Base-by-base conservation (phyloP, 35 echinoderm and acorn worm species). In the Ophiothrix spiculata region DNA sequence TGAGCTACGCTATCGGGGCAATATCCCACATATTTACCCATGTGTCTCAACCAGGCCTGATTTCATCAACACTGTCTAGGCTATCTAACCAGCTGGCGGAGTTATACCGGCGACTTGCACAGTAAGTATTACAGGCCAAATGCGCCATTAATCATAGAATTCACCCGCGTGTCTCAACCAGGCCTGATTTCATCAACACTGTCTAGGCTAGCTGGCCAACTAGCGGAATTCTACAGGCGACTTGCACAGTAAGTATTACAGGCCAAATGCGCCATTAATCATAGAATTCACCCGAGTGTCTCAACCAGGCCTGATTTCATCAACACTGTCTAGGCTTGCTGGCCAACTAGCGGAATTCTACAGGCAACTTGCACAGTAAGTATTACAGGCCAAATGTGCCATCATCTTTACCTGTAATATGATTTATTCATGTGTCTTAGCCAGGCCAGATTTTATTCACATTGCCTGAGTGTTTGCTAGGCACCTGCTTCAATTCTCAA, bases 271-370 rank as follows among this genome's bases (percentile, higher is more conserved):
- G n/a, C n/a, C n/a, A n/a, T n/a, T n/a, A n/a, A n/a, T n/a, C n/a
- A n/a, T n/a, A n/a, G n/a, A n/a, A n/a, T 87, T 95, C 56, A 79
- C 80, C 37, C 89, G 91, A 75, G 60, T 95, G 38, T 80, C 83
- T 16, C 81, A 63, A 25, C 75, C 85, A 15, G 40, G 41, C 19
- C 49, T 91, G 11, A 74, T 95, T 14, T 33, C 64, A 23, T 38
- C 75, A 31, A 49, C 91, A 36, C 40, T 95, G 38, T 74, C 80
- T 0, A 91, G 88, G 81, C 49, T 95, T 0, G 80, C 49, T 16
- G 56, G 64, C 25, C 86, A 84, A 35, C 36, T 95, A 19, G 80
- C 83, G 23, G 56, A 63, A 49, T 90, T 94, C 88, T 94, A 87
- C 86, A 84, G 60, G 79, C 46, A 39, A 38, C 54, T 63, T 29